A percentile compares a stretch with the other conserved stretches of the same genome.
Evolutionary conservation across 2,113 vertebrate species (phyloP).

Genomic region (Psittacara wagleri): DNA sequence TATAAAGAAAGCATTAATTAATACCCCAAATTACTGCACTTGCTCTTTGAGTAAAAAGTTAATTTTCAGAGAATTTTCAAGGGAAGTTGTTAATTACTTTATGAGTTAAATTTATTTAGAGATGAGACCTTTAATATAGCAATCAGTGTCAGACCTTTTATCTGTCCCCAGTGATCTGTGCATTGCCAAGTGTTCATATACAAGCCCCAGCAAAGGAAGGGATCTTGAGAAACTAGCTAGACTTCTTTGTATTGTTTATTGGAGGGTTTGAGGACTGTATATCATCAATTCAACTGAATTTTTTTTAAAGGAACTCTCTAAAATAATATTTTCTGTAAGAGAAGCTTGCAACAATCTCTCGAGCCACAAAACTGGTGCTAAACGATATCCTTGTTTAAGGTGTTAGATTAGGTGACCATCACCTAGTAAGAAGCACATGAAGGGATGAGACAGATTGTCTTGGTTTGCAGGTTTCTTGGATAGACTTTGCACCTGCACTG

Average conservation of each 20-base stretch:
- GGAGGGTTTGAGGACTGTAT: not conserved
- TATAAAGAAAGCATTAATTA: not conserved
- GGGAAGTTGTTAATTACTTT: not conserved
- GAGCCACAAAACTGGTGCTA: not conserved
- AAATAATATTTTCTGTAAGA: not conserved
- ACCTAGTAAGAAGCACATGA: not conserved
- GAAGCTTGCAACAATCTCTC: not conserved
- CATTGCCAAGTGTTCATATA: not conserved
- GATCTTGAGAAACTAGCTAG: not conserved
- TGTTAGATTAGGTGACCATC: not conserved
- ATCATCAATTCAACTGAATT: not conserved
- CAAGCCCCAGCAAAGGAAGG: not conserved
- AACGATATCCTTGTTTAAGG: not conserved
- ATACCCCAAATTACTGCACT: not conserved
- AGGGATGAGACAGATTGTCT: not conserved
- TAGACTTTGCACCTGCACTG: not conserved
- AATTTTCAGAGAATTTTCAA: not conserved
- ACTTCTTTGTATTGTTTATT: not conserved
- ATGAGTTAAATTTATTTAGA: not conserved
- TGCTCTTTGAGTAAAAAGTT: not conserved
- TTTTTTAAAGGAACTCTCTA: not conserved
- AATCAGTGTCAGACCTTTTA: not conserved
- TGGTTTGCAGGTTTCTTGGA: not conserved
- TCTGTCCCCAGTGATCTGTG: accelerated
- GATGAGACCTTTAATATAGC: not conserved